These are phyloP conservation scores for Lordiphosa clarofinis DNA, from an alignment of 1,140 invertebrate genomes.

Conservation along the genomic window DNA sequence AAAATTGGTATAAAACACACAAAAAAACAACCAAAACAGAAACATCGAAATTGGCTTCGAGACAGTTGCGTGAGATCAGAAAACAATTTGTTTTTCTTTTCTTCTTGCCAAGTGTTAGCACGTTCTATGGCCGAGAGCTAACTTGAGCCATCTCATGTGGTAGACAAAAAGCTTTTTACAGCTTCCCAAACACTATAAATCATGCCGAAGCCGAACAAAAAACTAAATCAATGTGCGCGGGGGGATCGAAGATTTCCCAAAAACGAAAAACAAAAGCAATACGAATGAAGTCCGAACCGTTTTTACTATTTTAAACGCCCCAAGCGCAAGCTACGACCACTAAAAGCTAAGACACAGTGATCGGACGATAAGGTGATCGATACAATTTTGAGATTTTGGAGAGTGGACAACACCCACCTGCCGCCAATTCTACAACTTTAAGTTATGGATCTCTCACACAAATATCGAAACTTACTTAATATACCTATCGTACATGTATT, in stretches of 20 bases:
- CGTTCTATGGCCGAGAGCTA: constrained; percentile 53
- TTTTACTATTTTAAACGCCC: constrained; percentile 37
- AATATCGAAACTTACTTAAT: no score
- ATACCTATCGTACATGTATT: no score
- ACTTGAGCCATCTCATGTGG: constrained; percentile 35
- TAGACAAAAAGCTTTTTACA: constrained; percentile 40
- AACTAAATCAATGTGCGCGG: constrained; percentile 61
- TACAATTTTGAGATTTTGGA: not conserved
- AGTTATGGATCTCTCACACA: no score
- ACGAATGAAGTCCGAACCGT: constrained; percentile 11
- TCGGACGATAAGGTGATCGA: not conserved
- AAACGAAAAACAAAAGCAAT: constrained; percentile 27
- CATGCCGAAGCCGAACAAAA: constrained; percentile 40
- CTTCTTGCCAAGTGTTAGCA: constrained; percentile 55
- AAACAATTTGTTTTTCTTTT: constrained; percentile 25
- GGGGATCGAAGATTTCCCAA: constrained; percentile 45
- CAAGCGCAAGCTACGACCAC: constrained; percentile 35
- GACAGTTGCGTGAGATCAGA: constrained; percentile 68
- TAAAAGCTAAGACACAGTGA: constrained; percentile 33
- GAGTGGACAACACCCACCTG: no score
- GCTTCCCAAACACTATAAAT: constrained; percentile 56
- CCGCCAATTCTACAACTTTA: no score
- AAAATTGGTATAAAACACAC: constrained; percentile 71
- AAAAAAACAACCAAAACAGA: no score
- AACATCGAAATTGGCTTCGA: no score